A percentile compares a stretch with the other conserved stretches of the same genome.
phyloP scores from a whole-genome alignment of 2,888 invertebrate genomes.

The Sympetrum striolatum region DNA sequence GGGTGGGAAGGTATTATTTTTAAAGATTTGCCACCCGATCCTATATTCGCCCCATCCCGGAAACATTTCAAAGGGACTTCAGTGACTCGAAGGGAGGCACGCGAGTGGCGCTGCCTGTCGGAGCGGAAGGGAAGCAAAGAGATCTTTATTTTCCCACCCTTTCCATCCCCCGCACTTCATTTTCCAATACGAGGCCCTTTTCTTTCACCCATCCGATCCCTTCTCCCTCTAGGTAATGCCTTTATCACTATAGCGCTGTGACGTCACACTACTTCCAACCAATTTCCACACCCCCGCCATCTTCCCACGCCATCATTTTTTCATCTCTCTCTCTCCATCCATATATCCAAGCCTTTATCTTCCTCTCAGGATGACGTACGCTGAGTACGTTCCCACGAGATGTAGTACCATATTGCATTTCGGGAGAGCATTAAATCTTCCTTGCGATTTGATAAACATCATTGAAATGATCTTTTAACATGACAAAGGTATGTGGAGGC shows the following conservation, averaged over 20 bases:
- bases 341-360: background rate
- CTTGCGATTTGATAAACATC: too few species aligned
- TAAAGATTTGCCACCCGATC: too few species aligned
- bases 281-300: background rate
- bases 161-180: background rate
- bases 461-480: too few species aligned
- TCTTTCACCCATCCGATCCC: background rate
- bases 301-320: background rate
- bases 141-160: background rate
- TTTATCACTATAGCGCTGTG: too few species aligned
- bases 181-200: background rate
- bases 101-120: background rate
- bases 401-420: too few species aligned
- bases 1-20: too few species aligned
- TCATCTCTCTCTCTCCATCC: background rate
- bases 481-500: too few species aligned
- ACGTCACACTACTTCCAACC: background rate
- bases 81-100: background rate
- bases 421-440: too few species aligned
- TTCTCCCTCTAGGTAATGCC: background rate
- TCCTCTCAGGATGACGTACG: too few species aligned
- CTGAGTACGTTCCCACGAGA: too few species aligned
- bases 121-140: background rate
- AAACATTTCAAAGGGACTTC: background rate
- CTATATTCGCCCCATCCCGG: background rate